Base-by-base conservation (phyloP, 2,888 invertebrate genomes). In the Cerceris rybyensis region DNA sequence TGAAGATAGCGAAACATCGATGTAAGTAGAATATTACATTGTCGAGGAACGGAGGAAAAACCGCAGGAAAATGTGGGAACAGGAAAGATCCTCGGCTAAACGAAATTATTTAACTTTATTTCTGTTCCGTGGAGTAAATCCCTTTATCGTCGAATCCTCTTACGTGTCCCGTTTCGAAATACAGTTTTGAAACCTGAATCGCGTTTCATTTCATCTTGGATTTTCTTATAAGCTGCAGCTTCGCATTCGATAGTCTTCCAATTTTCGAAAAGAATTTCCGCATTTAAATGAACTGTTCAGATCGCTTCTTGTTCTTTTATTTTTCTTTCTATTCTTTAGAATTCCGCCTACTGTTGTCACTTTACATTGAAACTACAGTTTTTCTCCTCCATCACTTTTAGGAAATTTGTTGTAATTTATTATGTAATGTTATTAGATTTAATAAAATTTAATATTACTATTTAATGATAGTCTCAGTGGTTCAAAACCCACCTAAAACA, bases 121-220 rank as follows among this genome's bases (percentile, higher is more conserved):
- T 42, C 52, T 13, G 6, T 7, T n/a, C 8, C 28, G 17, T 39
- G 58, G 57, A 55, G 64, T 59, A 71, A 65, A 78, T 77, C 78
- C 78, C 16, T 77, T 78, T 70, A 76, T 78, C 78, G 55, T 28
- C 13, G 55, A 77, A 77, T 77, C 78, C 78, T 78, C 78, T 78
- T 76, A 77, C 68, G 55, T n/a, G 67, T 55, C 9, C 67, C 54
- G 59, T 68, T 76, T 59, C 70, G 54, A 52, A 70, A 76, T 76
- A 76, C 77, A 60, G 55, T 46, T 55, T 42, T 41, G 54, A 75
- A 67, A 66, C 42, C 61, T 57, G 67, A 68, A 54, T 14, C 72
- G 63, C 70, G 61, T 67, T 65, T 49, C 52, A 17, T 75, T 75
- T 66, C 69, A 39, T 13, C 66, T 49, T 66, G 65, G 61, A 66